These are phyloP conservation scores for Epiblema foenella DNA, from an alignment of 2,888 invertebrate genomes.

Conservation along the genomic window DNA sequence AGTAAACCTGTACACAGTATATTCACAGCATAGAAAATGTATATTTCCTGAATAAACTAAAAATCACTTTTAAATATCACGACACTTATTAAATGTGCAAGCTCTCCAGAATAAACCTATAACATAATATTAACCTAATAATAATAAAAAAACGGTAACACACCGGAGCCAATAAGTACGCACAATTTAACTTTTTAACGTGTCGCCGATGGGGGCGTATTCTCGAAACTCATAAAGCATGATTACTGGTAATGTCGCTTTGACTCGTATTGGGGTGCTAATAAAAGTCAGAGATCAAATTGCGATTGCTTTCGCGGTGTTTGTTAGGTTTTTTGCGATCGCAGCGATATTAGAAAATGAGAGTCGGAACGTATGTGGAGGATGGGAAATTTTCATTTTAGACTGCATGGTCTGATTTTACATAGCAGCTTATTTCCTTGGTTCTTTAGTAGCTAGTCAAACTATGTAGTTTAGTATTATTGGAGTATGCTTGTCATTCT, in stretches of 20 bases:
- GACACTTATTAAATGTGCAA: slow-evolving; percentile 22
- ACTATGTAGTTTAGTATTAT: too few relatives aligned
- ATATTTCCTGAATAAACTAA: not conserved
- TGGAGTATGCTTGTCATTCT: too few relatives aligned
- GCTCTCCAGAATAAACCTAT: slow-evolving; percentile 32
- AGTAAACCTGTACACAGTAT: too few relatives aligned
- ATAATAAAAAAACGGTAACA: slow-evolving; percentile 42
- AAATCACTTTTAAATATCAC: not conserved
- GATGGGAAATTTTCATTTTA: slow-evolving; percentile 15
- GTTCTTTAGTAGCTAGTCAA: too few relatives aligned
- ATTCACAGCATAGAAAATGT: too few relatives aligned
- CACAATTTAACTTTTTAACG: slow-evolving; percentile 45
- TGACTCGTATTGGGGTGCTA: slow-evolving; percentile 43
- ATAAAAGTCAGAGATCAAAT: slow-evolving; percentile 44
- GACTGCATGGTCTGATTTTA: not conserved
- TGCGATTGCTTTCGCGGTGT: slow-evolving; percentile 41
- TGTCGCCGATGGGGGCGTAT: slow-evolving; percentile 44
- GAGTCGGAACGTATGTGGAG: slow-evolving; percentile 21
- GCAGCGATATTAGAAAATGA: slow-evolving; percentile 43
- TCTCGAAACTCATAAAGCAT: slow-evolving; percentile 44
- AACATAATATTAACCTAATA: slow-evolving; percentile 36
- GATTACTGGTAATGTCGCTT: slow-evolving; percentile 43
- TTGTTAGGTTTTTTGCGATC: slow-evolving; percentile 42
- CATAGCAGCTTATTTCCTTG: not conserved
- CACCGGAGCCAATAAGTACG: slow-evolving; percentile 44